These are phyloP conservation scores for Eremophila alpestris DNA, from an alignment of 2,797 vertebrate species.

Conservation along the genomic window DNA sequence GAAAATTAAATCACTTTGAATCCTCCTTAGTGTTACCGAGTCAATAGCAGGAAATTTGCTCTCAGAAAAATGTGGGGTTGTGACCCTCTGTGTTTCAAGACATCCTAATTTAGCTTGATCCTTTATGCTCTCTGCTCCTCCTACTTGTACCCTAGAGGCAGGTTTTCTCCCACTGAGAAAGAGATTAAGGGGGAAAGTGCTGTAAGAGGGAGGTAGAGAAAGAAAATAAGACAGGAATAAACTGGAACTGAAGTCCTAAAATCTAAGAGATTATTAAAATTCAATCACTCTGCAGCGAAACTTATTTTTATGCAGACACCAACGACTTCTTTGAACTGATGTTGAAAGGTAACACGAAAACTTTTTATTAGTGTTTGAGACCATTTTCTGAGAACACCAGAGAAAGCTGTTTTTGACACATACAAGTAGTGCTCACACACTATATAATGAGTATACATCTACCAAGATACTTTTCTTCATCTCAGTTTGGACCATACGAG, in stretches of 20 bases:
- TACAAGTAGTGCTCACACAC: constrained; percentile 1
- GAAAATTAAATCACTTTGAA: constrained; percentile 44
- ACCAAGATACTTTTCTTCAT: constrained; percentile 10
- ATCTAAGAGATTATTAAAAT: constrained; percentile 72
- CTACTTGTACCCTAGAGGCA: constrained; percentile 62
- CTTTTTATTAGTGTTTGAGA: constrained; percentile 60
- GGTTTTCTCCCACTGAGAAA: constrained; percentile 41
- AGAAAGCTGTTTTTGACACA: constrained; percentile 42
- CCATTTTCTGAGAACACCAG: constrained; percentile 61
- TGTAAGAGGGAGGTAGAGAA: constrained; percentile 36
- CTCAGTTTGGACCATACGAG: not conserved
- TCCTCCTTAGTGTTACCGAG: constrained; percentile 54
- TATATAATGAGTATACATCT: constrained; percentile 39
- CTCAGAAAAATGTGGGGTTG: constrained; percentile 63
- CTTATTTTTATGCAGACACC: constrained; percentile 63
- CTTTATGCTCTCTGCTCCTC: constrained; percentile 68
- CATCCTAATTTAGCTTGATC: constrained; percentile 52
- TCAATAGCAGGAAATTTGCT: constrained; percentile 69
- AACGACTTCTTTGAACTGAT: constrained; percentile 67
- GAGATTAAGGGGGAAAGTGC: constrained; percentile 61
- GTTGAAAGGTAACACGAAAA: constrained; percentile 48
- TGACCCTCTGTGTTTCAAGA: constrained; percentile 68
- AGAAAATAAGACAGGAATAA: constrained; percentile 45
- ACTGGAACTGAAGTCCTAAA: constrained; percentile 61
- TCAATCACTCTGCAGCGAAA: constrained; percentile 43